Base-by-base conservation (phyloP, 2,888 invertebrate species). In the Drosophila quinaria region DNA sequence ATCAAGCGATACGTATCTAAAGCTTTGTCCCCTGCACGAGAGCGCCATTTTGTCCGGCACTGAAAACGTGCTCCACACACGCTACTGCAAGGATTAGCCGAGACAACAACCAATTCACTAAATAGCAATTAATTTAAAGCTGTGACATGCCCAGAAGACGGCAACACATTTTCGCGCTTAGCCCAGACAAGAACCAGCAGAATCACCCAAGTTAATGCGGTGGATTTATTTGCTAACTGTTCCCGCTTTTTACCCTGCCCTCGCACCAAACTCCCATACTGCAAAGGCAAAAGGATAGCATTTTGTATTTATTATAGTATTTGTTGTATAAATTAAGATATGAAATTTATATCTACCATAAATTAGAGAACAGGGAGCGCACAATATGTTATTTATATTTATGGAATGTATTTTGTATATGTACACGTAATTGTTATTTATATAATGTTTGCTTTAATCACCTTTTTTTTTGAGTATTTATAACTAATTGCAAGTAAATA, bases 21-120 rank as follows among this genome's bases (percentile, higher is more conserved):
- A 95, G 11, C 94, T 96, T 3, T 96, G 96, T 86, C 95, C 96
- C 0, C 76, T 86, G 37, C 94, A 95, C 82, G 93, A 94, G 66
- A 94, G 94, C 54, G 94, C 94, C 74, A 93, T 96, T n/a, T 93
- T 96, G 8, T 94, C 95, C 4, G 95, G 95, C 61, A 93, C 73
- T 31, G 92, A 92, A 70, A 92, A 92, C 68, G 79, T 92, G 29
- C 74, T 92, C 46, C 88, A 91, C 46, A 71, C 90, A 46, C 85
- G 79, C 39, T 91, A 91, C 65, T 92, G 92, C 77, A 76, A 77
- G 61, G 81, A 89, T 11, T 84, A 75, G 47, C 31, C 5, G 42
- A 22, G 47, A 19, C 46, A 15, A 1, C 17, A 37, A 58, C 15
- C 56, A 10, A 35, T 63, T 31, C n/a, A 2, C 13, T n/a, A 19